Conservation (phyloP, 2,888 invertebrate species). For the Noctuana brunneofusca region DNA sequence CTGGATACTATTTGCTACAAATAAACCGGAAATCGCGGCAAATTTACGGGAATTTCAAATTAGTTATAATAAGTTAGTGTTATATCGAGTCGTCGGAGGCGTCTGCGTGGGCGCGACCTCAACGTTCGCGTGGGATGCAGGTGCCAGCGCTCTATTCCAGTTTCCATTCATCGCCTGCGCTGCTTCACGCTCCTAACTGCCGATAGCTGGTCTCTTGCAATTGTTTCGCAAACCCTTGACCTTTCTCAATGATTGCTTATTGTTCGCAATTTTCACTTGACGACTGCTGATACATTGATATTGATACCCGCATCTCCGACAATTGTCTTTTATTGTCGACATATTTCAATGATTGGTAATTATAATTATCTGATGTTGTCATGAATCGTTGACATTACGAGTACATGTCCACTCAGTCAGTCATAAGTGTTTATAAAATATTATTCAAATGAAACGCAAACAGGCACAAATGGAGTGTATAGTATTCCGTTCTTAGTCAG, state of each 20-base stretch:
- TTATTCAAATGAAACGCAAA: background rate
- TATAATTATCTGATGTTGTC: background rate
- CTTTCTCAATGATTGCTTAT: slow-evolving; percentile 27
- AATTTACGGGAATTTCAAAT: slow-evolving; percentile 6
- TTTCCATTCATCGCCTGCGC: slow-evolving; percentile 57
- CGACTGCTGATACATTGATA: background rate
- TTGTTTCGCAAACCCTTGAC: slow-evolving; percentile 50
- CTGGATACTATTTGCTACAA: slow-evolving; percentile 10
- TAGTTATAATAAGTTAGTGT: slow-evolving; percentile 10
- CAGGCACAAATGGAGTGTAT: background rate
- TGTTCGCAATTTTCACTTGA: slow-evolving; percentile 22
- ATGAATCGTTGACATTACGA: background rate
- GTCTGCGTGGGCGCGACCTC: slow-evolving; percentile 69
- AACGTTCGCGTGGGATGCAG: slow-evolving; percentile 69
- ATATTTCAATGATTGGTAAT: slow-evolving; percentile 7
- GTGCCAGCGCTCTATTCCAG: slow-evolving; percentile 77
- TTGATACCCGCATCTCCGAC: slow-evolving; percentile 8
- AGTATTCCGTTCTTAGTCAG: slow-evolving; percentile 22
- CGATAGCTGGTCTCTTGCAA: slow-evolving; percentile 43
- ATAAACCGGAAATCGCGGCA: slow-evolving; percentile 2
- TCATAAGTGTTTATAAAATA: background rate
- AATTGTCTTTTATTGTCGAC: background rate
- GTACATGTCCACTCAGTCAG: background rate
- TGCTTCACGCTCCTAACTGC: slow-evolving; percentile 41
- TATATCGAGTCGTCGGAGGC: slow-evolving; percentile 42